Evolutionary conservation across 2,113 vertebrate species (phyloP), one percentile per base, ranked within the genome.

Genomic region (Lynx canadensis): DNA sequence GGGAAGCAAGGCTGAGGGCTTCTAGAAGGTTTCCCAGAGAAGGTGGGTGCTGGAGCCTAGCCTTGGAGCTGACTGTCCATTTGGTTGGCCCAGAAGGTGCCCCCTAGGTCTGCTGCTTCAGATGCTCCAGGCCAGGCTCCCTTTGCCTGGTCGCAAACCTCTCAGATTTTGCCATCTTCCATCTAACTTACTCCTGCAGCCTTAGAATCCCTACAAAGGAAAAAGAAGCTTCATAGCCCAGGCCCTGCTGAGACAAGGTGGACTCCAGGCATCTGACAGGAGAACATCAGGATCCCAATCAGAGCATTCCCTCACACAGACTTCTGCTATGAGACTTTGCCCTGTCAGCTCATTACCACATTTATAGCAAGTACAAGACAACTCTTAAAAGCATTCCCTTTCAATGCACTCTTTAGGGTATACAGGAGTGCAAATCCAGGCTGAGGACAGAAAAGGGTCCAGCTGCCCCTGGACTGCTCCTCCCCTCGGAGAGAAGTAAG

Each of bases 51-150:
- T 74, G 7, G 13, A 19, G 38, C 57, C 57, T 1, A 4, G 5
- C 29, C 14, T 12, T 4, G 36, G 38, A 38, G 38, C 48, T 31
- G n/a, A n/a, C 31, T 4, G 0, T 50, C 1, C 0, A 1, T 63
- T 25, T 29, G 19, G 14, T 6, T 38, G 31, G 76, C 27, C 91
- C 66, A 60, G 27, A 68, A 81, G 60, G n/a, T 8, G 1, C 41
- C 73, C 78, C 19, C 41, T 12, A 0, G 18, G 27, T 19, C 93
- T 38, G 52, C 11, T 18, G 21, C 3, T 31, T 50, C 38, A 11
- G 18, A 41, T 7, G 36, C 69, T 84, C 25, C n/a, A n/a, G 68
- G 25, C 11, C 36, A 57, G 4, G 21, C 25, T 55, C 38, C 33
- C 57, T 63, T 45, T 27, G 68, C 33, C 36, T 38, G n/a, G 18